Percentiles rank a stretch among this genome's conserved stretches.
Evolutionary conservation across 2,888 invertebrate genomes (phyloP).

Genomic region (Notodonta ziczac): DNA sequence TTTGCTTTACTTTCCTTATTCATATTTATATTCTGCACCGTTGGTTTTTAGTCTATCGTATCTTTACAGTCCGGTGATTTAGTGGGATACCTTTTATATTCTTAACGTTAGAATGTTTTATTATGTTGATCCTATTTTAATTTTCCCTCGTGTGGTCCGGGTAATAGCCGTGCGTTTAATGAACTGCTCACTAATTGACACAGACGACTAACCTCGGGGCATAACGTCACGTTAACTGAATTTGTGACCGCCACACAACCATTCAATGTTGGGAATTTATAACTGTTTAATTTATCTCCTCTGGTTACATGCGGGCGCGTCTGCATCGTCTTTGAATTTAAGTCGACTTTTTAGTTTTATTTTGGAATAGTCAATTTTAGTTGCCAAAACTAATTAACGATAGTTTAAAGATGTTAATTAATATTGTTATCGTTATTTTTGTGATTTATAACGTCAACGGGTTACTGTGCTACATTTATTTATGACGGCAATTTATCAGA

Average conservation of each 20-base stretch:
- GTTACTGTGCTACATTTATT: slow-evolving; percentile 27
- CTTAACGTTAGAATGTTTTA: neutral
- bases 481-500: slow-evolving; percentile 40
- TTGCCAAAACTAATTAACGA: neutral
- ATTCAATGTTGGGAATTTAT: slow-evolving; percentile 40
- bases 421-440: neutral
- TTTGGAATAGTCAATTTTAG: neutral
- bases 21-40: neutral
- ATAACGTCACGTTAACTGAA: slow-evolving; percentile 61
- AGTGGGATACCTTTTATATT: slow-evolving; percentile 8
- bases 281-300: slow-evolving; percentile 47
- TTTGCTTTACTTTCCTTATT: neutral
- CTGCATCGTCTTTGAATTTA: slow-evolving; percentile 27
- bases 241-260: slow-evolving; percentile 53
- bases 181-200: slow-evolving; percentile 66
- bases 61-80: neutral
- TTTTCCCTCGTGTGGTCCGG: slow-evolving; percentile 43
- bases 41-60: neutral
- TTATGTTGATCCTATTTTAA: slow-evolving; percentile 23
- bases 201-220: slow-evolving; percentile 47
- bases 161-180: slow-evolving; percentile 41
- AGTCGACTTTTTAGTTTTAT: slow-evolving; percentile 15
- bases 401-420: neutral
- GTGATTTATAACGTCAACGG: neutral
- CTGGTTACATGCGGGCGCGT: slow-evolving; percentile 45